Evolutionary conservation across 2,113 vertebrate species (phyloP), one percentile per base, ranked within the genome.

Genomic region (Willisornis vidua): DNA sequence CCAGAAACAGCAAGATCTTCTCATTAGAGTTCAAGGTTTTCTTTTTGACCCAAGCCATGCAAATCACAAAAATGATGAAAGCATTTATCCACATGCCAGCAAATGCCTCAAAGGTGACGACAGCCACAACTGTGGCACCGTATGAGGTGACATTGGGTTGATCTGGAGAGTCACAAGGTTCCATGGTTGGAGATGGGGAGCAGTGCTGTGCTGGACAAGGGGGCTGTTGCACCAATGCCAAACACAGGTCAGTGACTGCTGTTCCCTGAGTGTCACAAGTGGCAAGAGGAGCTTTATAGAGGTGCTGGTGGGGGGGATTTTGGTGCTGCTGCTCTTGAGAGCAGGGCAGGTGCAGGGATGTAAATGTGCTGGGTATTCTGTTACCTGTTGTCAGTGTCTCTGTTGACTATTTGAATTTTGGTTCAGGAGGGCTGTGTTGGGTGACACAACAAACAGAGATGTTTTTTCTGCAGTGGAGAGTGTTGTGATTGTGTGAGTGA

Each of bases 41-140:
- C 37, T 54, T 81, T 58, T 48, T 79, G 16, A 62, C 14, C 70
- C 89, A 76, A 6, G 51, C 9, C 14, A 48, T 4, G 5, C 65
- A 84, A 12, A 85, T 31, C 20, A 80, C 59, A 41, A 9, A 73
- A 57, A 83, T 9, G 3, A 95, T 54, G 71, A 97, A 92, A 20
- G 33, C 28, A 0, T 95, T 95, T 35, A 97, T 54, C 52, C 71
- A 35, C 39, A 45, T 55, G 81, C 93, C 92, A 9, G 59, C 9
- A n/a, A 80, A 14, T 0, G 10, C 2, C 55, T 33, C 25, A 5
- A 85, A 4, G 2, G 59, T 37, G 55, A 51, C 6, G 62, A 83
- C 4, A 10, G 10, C 9, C 14, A 58, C 1, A 26, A 9, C 0
- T 1, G 3, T 2, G 16, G 0, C 17, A 8, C 9, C 1, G 0